Conservation (phyloP, 1,140 invertebrate species). For the Sminthurides bifidus region DNA sequence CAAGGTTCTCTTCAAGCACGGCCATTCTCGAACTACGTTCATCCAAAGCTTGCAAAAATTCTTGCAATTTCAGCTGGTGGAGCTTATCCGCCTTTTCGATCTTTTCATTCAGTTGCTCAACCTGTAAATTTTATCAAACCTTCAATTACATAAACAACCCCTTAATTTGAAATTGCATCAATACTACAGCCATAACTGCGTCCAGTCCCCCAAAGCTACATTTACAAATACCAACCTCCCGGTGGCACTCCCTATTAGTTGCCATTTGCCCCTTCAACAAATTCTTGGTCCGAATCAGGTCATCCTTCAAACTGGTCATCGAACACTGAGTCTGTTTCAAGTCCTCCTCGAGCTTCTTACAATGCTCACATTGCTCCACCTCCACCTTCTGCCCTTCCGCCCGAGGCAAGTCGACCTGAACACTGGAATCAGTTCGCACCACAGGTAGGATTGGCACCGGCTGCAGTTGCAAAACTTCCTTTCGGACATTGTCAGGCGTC, state of each 20-base stretch:
- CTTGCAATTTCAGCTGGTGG: conserved; percentile 13
- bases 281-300: conserved; percentile 13
- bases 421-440: too few species aligned
- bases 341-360: conserved; percentile 1
- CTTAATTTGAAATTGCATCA: too few species aligned
- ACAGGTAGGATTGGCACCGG: too few species aligned
- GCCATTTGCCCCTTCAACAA: conserved; percentile 10
- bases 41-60: conserved; percentile 14
- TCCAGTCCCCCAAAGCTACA: background rate
- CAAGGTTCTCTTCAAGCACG: conserved; percentile 15
- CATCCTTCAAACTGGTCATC: conserved; percentile 6
- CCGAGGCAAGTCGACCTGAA: background rate
- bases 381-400: background rate
- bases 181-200: too few species aligned
- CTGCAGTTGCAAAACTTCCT: too few species aligned
- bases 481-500: too few species aligned
- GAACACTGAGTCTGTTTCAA: background rate
- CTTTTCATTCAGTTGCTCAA: conserved; percentile 12
- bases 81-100: conserved; percentile 12
- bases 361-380: conserved; percentile 2
- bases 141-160: background rate
- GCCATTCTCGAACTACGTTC: conserved; percentile 10
- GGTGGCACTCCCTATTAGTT: conserved; percentile 16
- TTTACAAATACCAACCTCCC: conserved; percentile 7
- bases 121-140: conserved; percentile 1